Percentiles rank a stretch among this genome's conserved stretches.
Conservation (phyloP, 2,888 invertebrate species). For the Pandemis heparana region DNA sequence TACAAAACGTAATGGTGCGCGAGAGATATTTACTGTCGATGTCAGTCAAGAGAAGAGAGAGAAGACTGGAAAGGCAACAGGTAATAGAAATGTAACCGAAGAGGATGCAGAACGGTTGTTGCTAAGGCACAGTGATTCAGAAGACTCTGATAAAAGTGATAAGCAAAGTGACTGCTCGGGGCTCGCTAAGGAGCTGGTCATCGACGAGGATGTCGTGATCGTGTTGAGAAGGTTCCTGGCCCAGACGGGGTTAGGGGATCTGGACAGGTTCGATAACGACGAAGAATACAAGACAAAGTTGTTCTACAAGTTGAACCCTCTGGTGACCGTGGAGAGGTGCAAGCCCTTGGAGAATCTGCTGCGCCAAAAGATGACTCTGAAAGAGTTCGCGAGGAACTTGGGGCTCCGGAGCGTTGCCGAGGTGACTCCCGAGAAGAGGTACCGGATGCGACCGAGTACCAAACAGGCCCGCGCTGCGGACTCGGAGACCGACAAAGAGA, state of each 20-base stretch:
- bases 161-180: neutral
- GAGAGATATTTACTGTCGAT: too few relatives aligned
- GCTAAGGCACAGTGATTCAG: neutral
- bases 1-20: neutral
- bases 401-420: slow-evolving; percentile 36
- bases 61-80: neutral
- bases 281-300: slow-evolving; percentile 53
- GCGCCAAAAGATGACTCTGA: slow-evolving; percentile 1
- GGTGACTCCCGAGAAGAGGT: slow-evolving; percentile 44
- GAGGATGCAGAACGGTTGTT: neutral
- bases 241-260: neutral
- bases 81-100: neutral
- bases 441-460: slow-evolving; percentile 28
- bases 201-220: slow-evolving; percentile 44
- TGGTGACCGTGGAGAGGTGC: slow-evolving; percentile 58
- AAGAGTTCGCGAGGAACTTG: slow-evolving; percentile 20
- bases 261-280: slow-evolving; percentile 54
- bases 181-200: slow-evolving; percentile 55
- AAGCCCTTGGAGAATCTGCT: slow-evolving; percentile 46
- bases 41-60: neutral
- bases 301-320: slow-evolving; percentile 65
- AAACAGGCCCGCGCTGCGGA: slow-evolving; percentile 12
- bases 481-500: slow-evolving; percentile 20
- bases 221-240: slow-evolving; percentile 17
- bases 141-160: neutral